A percentile compares a stretch with the other conserved stretches of the same genome.
These are phyloP conservation scores for Wiebesia pumilae DNA, from an alignment of 1,140 invertebrate species.

Conservation along the genomic window DNA sequence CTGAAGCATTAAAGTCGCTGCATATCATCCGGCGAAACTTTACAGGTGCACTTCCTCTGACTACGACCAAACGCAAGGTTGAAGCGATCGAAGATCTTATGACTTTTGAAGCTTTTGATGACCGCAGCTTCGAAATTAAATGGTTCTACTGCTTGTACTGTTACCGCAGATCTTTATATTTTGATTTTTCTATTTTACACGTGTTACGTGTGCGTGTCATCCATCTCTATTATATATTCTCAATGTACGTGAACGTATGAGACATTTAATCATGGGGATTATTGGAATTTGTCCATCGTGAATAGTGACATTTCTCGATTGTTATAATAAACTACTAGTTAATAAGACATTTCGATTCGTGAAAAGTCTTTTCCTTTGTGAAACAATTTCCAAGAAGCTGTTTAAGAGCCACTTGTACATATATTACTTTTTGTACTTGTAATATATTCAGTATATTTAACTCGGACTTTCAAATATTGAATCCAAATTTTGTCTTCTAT, in stretches of 20 bases:
- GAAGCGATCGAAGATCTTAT: constrained; percentile 39
- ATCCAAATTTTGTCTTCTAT: background rate
- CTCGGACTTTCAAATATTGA: background rate
- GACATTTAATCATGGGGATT: no score
- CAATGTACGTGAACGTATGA: no score
- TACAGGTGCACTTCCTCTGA: background rate
- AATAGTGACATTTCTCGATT: no score
- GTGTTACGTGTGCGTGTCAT: background rate
- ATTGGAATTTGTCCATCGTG: no score
- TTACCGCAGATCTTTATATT: background rate
- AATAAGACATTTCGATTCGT: background rate
- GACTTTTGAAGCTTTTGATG: background rate
- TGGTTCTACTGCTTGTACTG: background rate
- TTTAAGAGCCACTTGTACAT: background rate
- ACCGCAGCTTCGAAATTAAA: background rate
- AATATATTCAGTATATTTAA: no score
- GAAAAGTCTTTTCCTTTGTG: background rate
- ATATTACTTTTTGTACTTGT: no score
- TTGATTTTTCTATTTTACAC: background rate
- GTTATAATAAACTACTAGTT: background rate
- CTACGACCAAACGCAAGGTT: constrained; percentile 12
- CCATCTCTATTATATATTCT: no score
- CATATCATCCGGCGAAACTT: constrained; percentile 32
- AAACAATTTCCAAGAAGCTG: background rate
- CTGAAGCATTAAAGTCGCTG: constrained; percentile 22